Conservation (phyloP, 2,113 vertebrate genomes). For the Corythoichthys haematopterus region DNA sequence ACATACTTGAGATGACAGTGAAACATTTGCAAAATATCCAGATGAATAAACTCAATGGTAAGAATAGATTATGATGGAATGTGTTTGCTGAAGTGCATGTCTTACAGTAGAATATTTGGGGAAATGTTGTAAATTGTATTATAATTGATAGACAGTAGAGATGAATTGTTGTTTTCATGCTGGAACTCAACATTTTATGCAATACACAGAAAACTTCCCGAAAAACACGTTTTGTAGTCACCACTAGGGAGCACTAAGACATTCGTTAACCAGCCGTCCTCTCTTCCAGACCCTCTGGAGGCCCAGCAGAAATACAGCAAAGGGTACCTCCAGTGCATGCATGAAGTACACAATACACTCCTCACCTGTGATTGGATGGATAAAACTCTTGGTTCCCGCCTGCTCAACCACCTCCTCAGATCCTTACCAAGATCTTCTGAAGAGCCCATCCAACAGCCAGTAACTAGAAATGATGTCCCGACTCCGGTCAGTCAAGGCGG, state of each 20-base stretch:
- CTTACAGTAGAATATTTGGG: neutral
- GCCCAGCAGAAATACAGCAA: slow-evolving; percentile 85
- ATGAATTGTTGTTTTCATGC: neutral
- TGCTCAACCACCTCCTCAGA: slow-evolving; percentile 83
- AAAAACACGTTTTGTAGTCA: neutral
- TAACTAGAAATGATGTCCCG: slow-evolving; percentile 29
- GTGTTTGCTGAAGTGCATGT: neutral
- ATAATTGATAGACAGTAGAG: slow-evolving; percentile 12
- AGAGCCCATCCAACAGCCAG: slow-evolving; percentile 36
- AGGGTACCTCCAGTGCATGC: slow-evolving; percentile 88
- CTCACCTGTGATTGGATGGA: slow-evolving; percentile 89
- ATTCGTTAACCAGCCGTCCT: neutral
- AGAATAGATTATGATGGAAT: slow-evolving; percentile 35
- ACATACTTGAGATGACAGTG: slow-evolving; percentile 90
- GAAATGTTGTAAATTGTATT: neutral
- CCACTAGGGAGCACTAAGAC: slow-evolving; percentile 28
- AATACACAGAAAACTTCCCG: neutral
- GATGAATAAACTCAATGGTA: slow-evolving; percentile 74
- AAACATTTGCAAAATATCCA: slow-evolving; percentile 88
- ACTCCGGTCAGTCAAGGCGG: neutral
- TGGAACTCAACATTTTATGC: too few species aligned
- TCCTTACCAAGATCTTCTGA: slow-evolving; percentile 74
- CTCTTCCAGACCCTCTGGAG: slow-evolving; percentile 72
- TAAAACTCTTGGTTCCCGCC: slow-evolving; percentile 79
- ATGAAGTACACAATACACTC: slow-evolving; percentile 86